Evolutionary conservation across 1,140 invertebrate species (phyloP).

Genomic region (Batillaria attramentaria): DNA sequence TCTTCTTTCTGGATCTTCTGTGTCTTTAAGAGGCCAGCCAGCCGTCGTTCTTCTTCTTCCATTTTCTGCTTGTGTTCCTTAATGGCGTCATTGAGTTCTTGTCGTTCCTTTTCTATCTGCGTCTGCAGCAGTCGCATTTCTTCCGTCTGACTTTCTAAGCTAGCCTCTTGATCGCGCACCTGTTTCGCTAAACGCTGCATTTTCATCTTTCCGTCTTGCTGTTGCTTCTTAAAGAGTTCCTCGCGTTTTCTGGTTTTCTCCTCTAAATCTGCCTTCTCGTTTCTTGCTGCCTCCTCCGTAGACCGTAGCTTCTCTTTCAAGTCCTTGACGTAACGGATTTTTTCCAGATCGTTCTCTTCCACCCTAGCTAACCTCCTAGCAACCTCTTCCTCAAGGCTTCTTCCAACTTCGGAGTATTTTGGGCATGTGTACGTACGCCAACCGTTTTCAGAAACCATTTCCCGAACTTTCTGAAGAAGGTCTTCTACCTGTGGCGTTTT

Average conservation of each 20-base stretch:
- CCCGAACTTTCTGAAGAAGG: neutral
- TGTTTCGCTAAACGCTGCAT: neutral
- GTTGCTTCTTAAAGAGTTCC: neutral
- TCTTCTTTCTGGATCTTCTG: no score
- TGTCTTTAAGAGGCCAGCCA: no score
- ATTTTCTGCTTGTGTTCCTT: no score
- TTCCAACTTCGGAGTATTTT: slow-evolving; percentile 6
- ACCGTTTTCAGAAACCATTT: slow-evolving; percentile 6
- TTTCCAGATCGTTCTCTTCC: slow-evolving; percentile 17
- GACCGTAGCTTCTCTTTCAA: neutral
- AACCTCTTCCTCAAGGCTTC: slow-evolving; percentile 15
- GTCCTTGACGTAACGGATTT: neutral
- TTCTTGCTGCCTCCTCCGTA: neutral
- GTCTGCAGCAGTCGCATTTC: neutral
- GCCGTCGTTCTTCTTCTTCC: no score
- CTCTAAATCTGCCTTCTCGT: neutral
- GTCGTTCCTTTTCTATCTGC: neutral
- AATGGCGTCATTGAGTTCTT: no score
- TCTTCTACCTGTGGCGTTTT: slow-evolving; percentile 3
- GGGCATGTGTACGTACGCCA: slow-evolving; percentile 11
- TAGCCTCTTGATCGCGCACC: neutral
- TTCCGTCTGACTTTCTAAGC: neutral
- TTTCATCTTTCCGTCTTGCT: neutral
- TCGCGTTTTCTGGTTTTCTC: neutral
- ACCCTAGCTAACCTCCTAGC: slow-evolving; percentile 12